Base-by-base conservation (phyloP, 92 coral and sea anemone species). In the Metridium senile region DNA sequence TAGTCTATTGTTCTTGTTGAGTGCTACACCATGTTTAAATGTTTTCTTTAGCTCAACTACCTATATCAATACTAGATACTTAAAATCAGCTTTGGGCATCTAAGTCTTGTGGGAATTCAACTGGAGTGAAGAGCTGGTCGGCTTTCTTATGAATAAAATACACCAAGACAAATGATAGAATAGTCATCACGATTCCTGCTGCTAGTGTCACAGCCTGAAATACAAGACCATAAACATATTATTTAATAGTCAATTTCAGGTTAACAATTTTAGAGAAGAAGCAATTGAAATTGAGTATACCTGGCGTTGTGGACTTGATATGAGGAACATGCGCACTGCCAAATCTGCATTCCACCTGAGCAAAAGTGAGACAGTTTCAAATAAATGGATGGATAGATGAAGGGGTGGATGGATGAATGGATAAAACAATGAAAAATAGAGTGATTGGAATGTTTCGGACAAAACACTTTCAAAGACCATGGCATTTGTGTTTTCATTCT, bases 261-360 rank as follows among this genome's bases (percentile, higher is more conserved):
- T 57, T 2, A 19, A 39, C 13, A 39, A 39, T 6, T 13, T 39
- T 4, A 39, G 8, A 39, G 13, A 39, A 13, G 13, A 13, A 13
- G 6, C 6, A 39, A 39, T 4, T 13, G 13, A 39, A 13, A 39
- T 39, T 39, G 13, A 39, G 6, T 39, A 39, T 70, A 95, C 99
- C 97, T 95, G 93, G 9, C 78, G 80, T 26, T 67, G 64, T 29
- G 99, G 99, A 56, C 90, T 93, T 51, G 95, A 97, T 9, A 92
- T 80, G 20, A 95, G 89, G 45, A 95, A 95, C 79, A 95, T 83
- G 23, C 97, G 85, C 11, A 95, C 92, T 72, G 97, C 46, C 8
- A 81, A 76, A 34, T 94, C 93, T 18, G 71, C 78, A 13, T 79
- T 82, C 99, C 99, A 94, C 59, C 98, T 91, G 64, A 26, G 62